Base-by-base conservation (phyloP, 2,113 vertebrate genomes). In the Cepphus grylle region DNA sequence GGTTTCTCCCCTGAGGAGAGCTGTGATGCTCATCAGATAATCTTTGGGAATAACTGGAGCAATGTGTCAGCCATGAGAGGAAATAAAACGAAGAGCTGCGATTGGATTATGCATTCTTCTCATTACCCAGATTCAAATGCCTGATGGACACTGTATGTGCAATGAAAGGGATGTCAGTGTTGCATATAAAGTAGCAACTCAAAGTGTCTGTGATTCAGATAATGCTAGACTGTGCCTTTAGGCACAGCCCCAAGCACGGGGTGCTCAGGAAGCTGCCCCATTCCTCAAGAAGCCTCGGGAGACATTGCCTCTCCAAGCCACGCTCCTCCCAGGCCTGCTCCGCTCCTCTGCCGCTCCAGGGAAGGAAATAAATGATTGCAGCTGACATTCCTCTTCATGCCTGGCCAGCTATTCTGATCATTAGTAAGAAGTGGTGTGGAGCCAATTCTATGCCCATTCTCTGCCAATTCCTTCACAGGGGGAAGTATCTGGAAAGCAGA, bases 21-120 rank as follows among this genome's bases (percentile, higher is more conserved):
- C 53, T n/a, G n/a, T 42, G 45, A 34, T 47, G 76, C 40, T 92
- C 73, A 91, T 74, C 92, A 90, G 50, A 69, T 81, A 95, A 94
- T 95, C 87, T 66, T 56, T 55, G 38, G 88, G 84, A 91, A 90
- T 87, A 96, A 96, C 79, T 65, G 38, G 79, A 97, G 88, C 72
- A 89, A 71, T 29, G 62, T 66, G 80, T 91, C 96, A 91, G 47
- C 81, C 70, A 81, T 0, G 71, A 87, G 88, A 97, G 74, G 84
- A 93, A 86, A 90, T 50, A 50, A 94, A 96, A 84, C 0, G 38
- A 91, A 52, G 88, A 94, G 65, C 77, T 84, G 87, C 66, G 80
- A 77, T 45, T 90, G 91, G 93, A 92, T 97, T 95, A 93, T 86
- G 80, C 86, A 94, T 92, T 88, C 81, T 23, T 80, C 94, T 93